Evolutionary conservation across 1,140 invertebrate species (phyloP), one percentile per base, ranked within the genome.

Genomic region (Caerostris darwini): DNA sequence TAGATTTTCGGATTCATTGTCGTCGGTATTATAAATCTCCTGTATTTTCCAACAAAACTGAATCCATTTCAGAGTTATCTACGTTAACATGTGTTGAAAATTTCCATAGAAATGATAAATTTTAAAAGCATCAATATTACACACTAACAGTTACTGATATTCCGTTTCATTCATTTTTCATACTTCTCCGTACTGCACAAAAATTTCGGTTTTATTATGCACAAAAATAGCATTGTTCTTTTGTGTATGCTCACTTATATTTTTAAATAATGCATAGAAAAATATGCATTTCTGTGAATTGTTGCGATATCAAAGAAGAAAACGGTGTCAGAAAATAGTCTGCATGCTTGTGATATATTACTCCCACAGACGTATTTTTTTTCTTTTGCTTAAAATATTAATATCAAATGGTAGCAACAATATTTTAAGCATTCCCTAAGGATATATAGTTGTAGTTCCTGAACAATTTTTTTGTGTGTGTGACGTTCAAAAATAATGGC

Each of bases 371-470:
- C 34, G 7, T 50, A 50, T 19, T 12, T 50, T 10, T 5, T 8
- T 10, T 34, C 34, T 77, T 12, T 53, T 77, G 8, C 50, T 77
- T 77, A 77, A 77, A 77, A 77, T 50, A 50, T 50, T 50, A 77
- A 34, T 77, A 7, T 77, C 8, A 77, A 77, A 77, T 50, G 71
- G 34, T 50, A 77, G 71, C 34, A 50, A 77, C 71, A 34, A 77
- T 77, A 77, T 77, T 77, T 77, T 77, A 77, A 77, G 71, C 14
- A 77, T 50, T 50, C 71, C 34, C 71, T 12, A 8, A 53, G 71
- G 71, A 50, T 53, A 77, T 77, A 14, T 77, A 77, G 71, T 77
- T 77, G 5, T 12, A 53, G 71, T 77, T 77, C 14, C 34, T 34
- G 53, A 50, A 67, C 17, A n/a, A 50, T 50, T 53, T 53, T 71